Conservation (phyloP, 2,113 vertebrate species). For the Corythornis cristatus region DNA sequence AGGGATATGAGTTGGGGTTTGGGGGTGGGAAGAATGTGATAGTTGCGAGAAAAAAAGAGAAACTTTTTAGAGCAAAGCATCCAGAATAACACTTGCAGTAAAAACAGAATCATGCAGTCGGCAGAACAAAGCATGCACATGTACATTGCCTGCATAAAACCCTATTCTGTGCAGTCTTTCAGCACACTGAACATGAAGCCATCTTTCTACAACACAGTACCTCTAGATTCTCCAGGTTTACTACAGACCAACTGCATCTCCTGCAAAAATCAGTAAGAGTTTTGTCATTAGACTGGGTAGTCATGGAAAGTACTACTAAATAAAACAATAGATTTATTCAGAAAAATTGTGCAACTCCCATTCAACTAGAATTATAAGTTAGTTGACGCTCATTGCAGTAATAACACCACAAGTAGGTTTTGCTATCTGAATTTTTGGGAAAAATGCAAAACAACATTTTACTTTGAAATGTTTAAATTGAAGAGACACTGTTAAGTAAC, state of each 20-base stretch:
- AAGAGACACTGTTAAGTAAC: background rate
- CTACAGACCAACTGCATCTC: background rate
- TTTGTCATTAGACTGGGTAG: background rate
- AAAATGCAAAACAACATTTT: background rate
- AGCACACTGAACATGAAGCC: background rate
- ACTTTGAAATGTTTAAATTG: background rate
- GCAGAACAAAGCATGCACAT: background rate
- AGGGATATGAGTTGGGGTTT: background rate
- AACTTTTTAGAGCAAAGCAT: background rate
- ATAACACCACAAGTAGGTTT: background rate
- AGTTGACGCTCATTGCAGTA: background rate
- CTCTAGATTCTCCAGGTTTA: background rate
- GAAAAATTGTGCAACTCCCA: background rate
- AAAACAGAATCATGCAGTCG: background rate
- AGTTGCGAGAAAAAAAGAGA: slow-evolving; percentile 7
- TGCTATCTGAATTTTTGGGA: background rate
- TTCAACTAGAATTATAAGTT: accelerated
- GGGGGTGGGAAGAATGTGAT: background rate
- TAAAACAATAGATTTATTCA: background rate
- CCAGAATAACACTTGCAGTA: background rate
- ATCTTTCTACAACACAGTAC: background rate
- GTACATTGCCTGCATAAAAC: background rate
- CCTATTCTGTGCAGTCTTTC: accelerated
- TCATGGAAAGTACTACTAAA: background rate
- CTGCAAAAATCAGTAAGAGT: accelerated